Evolutionary conservation across 2,888 invertebrate species (phyloP).

Genomic region (Atherix ibis): DNA sequence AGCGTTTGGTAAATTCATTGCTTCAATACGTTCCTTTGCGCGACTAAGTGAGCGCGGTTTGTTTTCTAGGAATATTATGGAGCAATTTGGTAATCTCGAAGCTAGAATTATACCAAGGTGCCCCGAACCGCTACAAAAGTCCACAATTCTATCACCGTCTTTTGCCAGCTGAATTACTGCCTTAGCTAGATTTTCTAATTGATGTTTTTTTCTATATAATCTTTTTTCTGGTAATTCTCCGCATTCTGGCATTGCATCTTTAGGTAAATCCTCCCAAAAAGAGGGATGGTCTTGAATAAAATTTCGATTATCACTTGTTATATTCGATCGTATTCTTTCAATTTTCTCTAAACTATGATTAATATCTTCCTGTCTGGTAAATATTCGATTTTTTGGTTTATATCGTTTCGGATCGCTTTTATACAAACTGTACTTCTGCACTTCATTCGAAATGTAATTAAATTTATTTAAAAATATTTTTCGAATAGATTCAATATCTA

Average conservation of each 20-base stretch:
- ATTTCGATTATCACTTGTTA: conserved; percentile 25
- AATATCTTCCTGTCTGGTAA: conserved; percentile 62
- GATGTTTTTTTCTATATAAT: conserved; percentile 63
- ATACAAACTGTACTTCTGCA: conserved; percentile 41
- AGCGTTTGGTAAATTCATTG: conserved; percentile 56
- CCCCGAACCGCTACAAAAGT: conserved; percentile 90
- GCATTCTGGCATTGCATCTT: conserved; percentile 57
- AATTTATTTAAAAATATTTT: not conserved
- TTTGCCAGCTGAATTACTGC: conserved; percentile 57
- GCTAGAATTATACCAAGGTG: conserved; percentile 82
- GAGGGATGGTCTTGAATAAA: conserved; percentile 25
- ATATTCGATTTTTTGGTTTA: conserved; percentile 54
- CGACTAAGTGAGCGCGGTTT: conserved; percentile 70
- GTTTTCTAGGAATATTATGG: conserved; percentile 74
- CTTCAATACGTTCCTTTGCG: conserved; percentile 52
- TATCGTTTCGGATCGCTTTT: conserved; percentile 63
- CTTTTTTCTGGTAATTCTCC: conserved; percentile 64
- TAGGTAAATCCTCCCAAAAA: conserved; percentile 57
- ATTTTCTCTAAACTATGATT: conserved; percentile 34
- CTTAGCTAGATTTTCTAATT: conserved; percentile 67
- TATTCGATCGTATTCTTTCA: conserved; percentile 33
- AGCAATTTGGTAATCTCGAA: conserved; percentile 57
- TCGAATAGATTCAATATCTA: not conserved
- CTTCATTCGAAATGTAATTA: not conserved
- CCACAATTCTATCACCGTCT: conserved; percentile 59